Base-by-base conservation (phyloP, 1,140 invertebrate species). In the Colletes gigas region DNA sequence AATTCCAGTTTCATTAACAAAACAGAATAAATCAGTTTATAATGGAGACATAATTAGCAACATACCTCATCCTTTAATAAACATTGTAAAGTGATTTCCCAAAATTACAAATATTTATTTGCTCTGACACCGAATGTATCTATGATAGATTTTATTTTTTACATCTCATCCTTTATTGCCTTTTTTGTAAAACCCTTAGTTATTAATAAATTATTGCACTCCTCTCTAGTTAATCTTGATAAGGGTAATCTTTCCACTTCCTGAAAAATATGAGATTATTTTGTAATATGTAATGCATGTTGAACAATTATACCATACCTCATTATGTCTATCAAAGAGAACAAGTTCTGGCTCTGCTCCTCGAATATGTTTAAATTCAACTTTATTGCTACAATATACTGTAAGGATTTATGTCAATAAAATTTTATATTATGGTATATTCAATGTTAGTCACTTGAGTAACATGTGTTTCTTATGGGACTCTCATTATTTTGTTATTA, bases 311-410 rank as follows among this genome's bases (percentile, higher is more conserved):
- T 57, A 60, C 76, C 83, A 75, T 83, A 94, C 94, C 83, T 95
- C 91, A 80, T 96, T 94, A 39, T 92, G 89, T 9, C 94, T 88
- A 74, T 96, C 94, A 15, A 96, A 93, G 71, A 97, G 91, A 55
- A 96, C 92, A 1, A 97, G 88, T 84, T 96, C 96, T 73, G 96
- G 96, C 4, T 92, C 89, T 68, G 96, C 96, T 62, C 96, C 96
- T 70, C 92, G 94, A 72, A 96, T 96, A 85, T 95, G 95, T 87
- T 96, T 96, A 88, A 95, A 96, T 90, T 95, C 94, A 41, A 95
- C 91, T 83, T 95, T 94, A 12, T 95, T 94, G 88, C 94, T 94
- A 82, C 57, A 81, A 47, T 39, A 66, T 19, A 15, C 63, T 71
- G 81, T 90, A 88, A 90, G 90, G 86, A 89, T 67, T 55, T 82